phyloP scores from a whole-genome alignment of 2,888 invertebrate genomes.

The Synanthedon formicaeformis region DNA sequence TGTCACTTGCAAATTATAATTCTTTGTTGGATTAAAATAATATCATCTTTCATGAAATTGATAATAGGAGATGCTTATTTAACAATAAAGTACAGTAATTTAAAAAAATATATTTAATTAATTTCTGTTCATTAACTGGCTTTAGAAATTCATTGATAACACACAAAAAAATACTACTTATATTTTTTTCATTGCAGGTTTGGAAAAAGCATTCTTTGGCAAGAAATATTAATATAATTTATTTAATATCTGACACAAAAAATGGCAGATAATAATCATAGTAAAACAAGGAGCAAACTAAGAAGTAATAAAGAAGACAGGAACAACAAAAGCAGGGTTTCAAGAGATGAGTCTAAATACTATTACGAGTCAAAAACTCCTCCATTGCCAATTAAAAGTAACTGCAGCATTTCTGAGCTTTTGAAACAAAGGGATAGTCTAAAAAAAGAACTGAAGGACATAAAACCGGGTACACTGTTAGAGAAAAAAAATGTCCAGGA shows the following conservation, averaged over 20 bases:
- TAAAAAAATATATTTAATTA: conserved; percentile 7
- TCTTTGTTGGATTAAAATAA: conserved; percentile 1
- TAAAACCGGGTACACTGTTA: conserved; percentile 22
- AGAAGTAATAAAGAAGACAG: conserved; percentile 24
- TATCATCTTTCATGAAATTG: conserved; percentile 15
- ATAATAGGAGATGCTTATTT: conserved; percentile 12
- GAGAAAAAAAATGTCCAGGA: conserved; percentile 22
- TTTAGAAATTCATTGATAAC: conserved; percentile 3
- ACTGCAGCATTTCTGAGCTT: conserved; percentile 41
- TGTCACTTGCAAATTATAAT: background rate
- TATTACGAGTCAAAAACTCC: conserved; percentile 44
- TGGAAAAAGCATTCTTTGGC: conserved; percentile 7
- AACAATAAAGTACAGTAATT: conserved; percentile 7
- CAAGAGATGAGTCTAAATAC: conserved; percentile 17
- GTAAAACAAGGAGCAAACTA: conserved; percentile 25
- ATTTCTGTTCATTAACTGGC: conserved; percentile 9
- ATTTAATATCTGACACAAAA: conserved; percentile 8
- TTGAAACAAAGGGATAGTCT: conserved; percentile 43
- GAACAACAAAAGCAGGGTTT: conserved; percentile 21
- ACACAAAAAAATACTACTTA: conserved; percentile 1
- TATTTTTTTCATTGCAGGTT: conserved; percentile 41
- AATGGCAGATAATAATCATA: conserved; percentile 34
- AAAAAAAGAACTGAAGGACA: conserved; percentile 40
- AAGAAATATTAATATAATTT: conserved; percentile 4
- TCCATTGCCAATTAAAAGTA: conserved; percentile 34